Evolutionary conservation across 2,113 vertebrate genomes (phyloP).

Genomic region (Xenotilapia leptura): DNA sequence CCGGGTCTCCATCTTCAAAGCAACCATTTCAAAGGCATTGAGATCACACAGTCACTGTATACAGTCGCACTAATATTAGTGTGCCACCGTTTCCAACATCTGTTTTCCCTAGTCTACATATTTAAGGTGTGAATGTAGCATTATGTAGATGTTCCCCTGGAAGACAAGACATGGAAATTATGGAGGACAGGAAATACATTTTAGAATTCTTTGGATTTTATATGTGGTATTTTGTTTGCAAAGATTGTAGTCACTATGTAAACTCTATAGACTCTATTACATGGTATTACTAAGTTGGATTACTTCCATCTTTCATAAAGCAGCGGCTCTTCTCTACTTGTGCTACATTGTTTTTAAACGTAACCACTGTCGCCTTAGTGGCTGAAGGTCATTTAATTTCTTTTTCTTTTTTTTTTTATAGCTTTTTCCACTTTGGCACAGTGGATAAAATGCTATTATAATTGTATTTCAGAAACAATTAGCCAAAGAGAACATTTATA

Average conservation of each 20-base stretch:
- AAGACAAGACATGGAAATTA: neutral
- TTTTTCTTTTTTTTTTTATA: neutral
- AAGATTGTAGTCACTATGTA: neutral
- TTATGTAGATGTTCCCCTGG: neutral
- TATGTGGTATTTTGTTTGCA: neutral
- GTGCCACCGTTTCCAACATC: neutral
- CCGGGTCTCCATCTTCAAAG: neutral
- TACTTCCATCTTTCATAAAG: neutral
- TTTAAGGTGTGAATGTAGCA: neutral
- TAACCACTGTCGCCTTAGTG: neutral
- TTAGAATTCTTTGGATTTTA: neutral
- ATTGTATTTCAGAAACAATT: neutral
- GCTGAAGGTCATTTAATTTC: neutral
- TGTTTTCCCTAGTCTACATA: neutral
- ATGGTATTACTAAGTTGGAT: neutral
- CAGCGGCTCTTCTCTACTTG: neutral
- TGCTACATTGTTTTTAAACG: neutral
- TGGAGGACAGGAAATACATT: neutral
- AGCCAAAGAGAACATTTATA: neutral
- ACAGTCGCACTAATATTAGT: neutral
- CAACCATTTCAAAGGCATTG: neutral
- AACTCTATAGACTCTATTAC: neutral
- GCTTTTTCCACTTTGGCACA: neutral
- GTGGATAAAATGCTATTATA: neutral
- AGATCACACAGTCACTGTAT: neutral